Conservation (phyloP, 2,113 vertebrate species). For the Antechinus flavipes region DNA sequence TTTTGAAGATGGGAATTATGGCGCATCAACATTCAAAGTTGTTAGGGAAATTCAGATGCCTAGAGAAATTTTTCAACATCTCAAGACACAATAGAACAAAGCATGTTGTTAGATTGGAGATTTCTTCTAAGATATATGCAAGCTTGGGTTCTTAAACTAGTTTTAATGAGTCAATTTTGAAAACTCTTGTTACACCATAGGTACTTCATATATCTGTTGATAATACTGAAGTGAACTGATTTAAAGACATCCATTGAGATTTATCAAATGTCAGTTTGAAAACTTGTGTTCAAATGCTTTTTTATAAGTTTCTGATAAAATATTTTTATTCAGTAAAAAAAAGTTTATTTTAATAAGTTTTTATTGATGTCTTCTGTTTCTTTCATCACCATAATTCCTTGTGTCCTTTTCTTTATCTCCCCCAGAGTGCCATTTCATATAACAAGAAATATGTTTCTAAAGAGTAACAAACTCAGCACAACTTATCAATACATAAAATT, state of each 20-base stretch:
- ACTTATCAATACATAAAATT: background rate
- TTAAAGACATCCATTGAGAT: background rate
- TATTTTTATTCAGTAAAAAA: background rate
- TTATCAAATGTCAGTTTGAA: background rate
- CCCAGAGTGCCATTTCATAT: background rate
- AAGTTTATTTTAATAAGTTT: background rate
- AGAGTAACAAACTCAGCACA: background rate
- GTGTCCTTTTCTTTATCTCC: background rate
- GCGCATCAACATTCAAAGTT: background rate
- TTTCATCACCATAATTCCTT: background rate
- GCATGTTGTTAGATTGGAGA: background rate
- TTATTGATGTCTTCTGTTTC: background rate
- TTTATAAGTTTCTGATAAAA: background rate
- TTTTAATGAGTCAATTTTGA: background rate
- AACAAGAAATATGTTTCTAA: background rate
- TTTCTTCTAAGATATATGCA: background rate
- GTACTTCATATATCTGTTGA: background rate
- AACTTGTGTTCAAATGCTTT: background rate
- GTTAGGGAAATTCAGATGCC: background rate
- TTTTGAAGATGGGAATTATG: background rate
- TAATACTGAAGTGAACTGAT: background rate
- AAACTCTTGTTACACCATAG: background rate
- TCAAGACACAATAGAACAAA: background rate
- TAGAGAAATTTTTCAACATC: background rate
- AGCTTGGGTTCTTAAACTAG: background rate